These are phyloP conservation scores for Pseudachorutes palmiensis DNA, from an alignment of 1,140 invertebrate genomes.

Conservation along the genomic window DNA sequence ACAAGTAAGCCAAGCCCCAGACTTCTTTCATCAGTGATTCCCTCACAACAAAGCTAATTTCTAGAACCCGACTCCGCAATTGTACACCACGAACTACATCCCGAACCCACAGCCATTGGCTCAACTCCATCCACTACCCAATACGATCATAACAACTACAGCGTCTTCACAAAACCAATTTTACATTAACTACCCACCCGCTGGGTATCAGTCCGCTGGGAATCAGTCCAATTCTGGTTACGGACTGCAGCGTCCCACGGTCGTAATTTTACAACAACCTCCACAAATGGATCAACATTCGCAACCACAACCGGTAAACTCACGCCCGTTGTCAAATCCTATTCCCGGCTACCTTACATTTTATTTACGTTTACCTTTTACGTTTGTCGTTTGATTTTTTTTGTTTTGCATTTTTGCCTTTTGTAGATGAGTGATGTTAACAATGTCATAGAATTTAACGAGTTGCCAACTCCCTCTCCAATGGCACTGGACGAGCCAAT, in stretches of 20 bases:
- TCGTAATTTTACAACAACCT: background rate
- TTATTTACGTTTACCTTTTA: background rate
- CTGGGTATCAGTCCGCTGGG: background rate
- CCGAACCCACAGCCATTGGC: constrained; percentile 6
- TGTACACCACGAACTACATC: background rate
- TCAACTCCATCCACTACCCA: background rate
- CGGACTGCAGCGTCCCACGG: background rate
- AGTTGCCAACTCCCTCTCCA: background rate
- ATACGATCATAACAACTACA: background rate
- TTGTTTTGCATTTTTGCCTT: background rate
- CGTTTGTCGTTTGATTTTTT: constrained; percentile 1
- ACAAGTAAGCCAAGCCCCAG: constrained; percentile 11
- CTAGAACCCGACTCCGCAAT: background rate
- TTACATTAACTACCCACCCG: constrained; percentile 5
- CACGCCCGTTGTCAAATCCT: background rate
- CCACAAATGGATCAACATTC: background rate
- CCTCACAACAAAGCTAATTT: too few species aligned
- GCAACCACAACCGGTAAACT: constrained; percentile 1
- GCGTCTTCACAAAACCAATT: background rate
- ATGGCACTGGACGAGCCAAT: background rate
- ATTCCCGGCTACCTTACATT: background rate
- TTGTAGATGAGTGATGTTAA: constrained; percentile 11
- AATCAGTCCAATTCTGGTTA: background rate
- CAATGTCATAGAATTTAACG: background rate
- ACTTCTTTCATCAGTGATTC: too few species aligned